phyloP scores from a whole-genome alignment of 1,140 invertebrate genomes.

The Eufriesea mexicana region DNA sequence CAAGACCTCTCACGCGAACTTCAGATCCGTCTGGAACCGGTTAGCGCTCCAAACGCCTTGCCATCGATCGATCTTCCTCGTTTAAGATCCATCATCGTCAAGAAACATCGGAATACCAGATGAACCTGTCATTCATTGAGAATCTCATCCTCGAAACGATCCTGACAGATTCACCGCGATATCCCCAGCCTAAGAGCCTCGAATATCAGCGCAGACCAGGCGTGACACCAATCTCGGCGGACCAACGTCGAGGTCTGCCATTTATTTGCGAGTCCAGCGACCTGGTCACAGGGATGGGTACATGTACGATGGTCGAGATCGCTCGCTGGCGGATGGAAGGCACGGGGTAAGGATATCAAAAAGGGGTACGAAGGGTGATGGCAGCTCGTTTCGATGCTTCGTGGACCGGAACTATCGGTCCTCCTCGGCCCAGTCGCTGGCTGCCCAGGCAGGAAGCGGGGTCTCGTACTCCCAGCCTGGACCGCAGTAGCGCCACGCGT shows the following conservation, averaged over 20 bases:
- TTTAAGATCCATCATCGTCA: not conserved
- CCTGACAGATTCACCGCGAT: not conserved
- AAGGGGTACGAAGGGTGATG: conserved; percentile 48
- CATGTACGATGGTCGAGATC: conserved; percentile 66
- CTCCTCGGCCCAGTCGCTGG: conserved; percentile 88
- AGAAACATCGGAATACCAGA: not conserved
- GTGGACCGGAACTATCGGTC: conserved; percentile 76
- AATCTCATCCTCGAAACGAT: not conserved
- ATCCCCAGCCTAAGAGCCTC: not conserved
- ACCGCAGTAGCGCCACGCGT: conserved; percentile 96
- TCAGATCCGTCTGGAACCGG: not conserved
- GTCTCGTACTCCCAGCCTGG: conserved; percentile 95
- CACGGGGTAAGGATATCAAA: conserved; percentile 82
- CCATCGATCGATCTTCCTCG: not conserved
- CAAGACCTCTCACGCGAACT: not conserved
- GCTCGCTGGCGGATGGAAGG: conserved; percentile 77
- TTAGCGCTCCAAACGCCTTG: not conserved
- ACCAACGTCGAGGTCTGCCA: conserved; percentile 32
- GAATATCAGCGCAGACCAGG: conserved; percentile 19
- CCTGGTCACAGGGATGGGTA: conserved; percentile 48
- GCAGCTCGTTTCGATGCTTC: conserved; percentile 33
- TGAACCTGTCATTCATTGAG: not conserved
- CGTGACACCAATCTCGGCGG: not conserved
- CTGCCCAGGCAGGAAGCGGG: conserved; percentile 93
- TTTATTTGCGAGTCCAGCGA: conserved; percentile 52